Percentiles rank a stretch among this genome's conserved stretches.
Evolutionary conservation across 2,113 vertebrate species (phyloP).

Genomic region (Toxotes chatareus): DNA sequence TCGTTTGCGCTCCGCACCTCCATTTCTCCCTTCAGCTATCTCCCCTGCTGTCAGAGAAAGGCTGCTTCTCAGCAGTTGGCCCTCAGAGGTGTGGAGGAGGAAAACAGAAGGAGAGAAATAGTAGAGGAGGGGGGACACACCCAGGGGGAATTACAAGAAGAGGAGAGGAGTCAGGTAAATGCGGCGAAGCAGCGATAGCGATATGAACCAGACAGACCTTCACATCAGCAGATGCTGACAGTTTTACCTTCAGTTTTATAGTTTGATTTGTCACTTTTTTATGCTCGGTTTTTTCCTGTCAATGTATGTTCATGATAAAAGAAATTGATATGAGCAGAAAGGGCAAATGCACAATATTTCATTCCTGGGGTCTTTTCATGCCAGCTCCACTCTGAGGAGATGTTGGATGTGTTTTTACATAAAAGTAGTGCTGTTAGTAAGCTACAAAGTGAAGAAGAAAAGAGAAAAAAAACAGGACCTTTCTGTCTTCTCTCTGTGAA

Average conservation of each 20-base stretch:
- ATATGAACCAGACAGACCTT: background rate
- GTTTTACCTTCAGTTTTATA: conserved; percentile 14
- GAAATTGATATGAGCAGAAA: background rate
- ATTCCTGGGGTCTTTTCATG: background rate
- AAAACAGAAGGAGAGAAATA: conserved; percentile 44
- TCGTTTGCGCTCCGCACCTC: conserved; percentile 40
- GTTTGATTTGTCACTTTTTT: background rate
- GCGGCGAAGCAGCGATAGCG: background rate
- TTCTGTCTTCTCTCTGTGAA: background rate
- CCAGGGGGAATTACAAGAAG: conserved; percentile 16
- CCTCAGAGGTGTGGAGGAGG: conserved; percentile 46
- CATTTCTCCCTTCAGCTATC: conserved; percentile 14
- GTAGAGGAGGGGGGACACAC: conserved; percentile 16
- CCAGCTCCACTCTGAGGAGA: background rate
- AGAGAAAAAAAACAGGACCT: background rate
- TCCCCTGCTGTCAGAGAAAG: conserved; percentile 69
- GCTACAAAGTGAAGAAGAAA: background rate
- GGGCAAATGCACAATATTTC: background rate
- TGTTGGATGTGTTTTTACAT: background rate
- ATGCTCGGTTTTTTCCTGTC: background rate
- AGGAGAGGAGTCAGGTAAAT: conserved; percentile 35
- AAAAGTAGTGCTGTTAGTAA: background rate
- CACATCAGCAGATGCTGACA: conserved; percentile 3
- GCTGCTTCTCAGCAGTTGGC: conserved; percentile 62
- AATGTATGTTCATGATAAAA: background rate